phyloP scores from a whole-genome alignment of 2,113 vertebrate genomes.

The Pseudorectes ferrugineus region DNA sequence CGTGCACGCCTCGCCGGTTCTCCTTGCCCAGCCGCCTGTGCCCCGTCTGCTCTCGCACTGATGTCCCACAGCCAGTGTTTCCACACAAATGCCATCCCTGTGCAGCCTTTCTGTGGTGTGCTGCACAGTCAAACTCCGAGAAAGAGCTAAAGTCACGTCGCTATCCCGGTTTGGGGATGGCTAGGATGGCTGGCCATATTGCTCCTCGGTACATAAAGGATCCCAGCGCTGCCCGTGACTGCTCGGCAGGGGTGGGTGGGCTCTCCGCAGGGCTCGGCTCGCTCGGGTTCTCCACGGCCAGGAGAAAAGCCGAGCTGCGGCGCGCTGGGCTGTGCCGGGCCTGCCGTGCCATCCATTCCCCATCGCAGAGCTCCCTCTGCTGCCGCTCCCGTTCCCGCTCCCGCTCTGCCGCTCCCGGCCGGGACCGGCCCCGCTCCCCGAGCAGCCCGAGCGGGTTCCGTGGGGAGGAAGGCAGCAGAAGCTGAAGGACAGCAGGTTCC shows the following conservation, averaged over 20 bases:
- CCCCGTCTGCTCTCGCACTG: background rate
- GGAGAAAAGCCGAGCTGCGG: rapidly evolving
- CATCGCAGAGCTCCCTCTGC: slow-evolving; percentile 35
- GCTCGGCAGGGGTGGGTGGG: rapidly evolving
- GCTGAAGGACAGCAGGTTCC: no score
- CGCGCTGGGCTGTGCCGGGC: rapidly evolving
- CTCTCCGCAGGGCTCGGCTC: rapidly evolving
- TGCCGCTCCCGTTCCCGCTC: background rate
- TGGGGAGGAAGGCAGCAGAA: background rate
- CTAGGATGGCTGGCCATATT: rapidly evolving
- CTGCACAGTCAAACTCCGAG: background rate
- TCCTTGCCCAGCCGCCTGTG: background rate
- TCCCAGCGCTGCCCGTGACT: rapidly evolving
- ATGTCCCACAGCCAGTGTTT: background rate
- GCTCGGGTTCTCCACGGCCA: rapidly evolving
- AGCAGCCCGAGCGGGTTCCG: rapidly evolving
- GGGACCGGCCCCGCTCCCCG: background rate
- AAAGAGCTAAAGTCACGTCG: rapidly evolving
- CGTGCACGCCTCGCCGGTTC: rapidly evolving
- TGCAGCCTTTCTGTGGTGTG: background rate
- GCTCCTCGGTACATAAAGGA: rapidly evolving
- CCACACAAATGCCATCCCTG: background rate
- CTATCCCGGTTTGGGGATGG: rapidly evolving
- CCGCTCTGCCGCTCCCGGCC: background rate
- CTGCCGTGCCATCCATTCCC: background rate